Evolutionary conservation across 2,888 invertebrate genomes (phyloP), one percentile per base, ranked within the genome.

Genomic region (Melipona beecheii): DNA sequence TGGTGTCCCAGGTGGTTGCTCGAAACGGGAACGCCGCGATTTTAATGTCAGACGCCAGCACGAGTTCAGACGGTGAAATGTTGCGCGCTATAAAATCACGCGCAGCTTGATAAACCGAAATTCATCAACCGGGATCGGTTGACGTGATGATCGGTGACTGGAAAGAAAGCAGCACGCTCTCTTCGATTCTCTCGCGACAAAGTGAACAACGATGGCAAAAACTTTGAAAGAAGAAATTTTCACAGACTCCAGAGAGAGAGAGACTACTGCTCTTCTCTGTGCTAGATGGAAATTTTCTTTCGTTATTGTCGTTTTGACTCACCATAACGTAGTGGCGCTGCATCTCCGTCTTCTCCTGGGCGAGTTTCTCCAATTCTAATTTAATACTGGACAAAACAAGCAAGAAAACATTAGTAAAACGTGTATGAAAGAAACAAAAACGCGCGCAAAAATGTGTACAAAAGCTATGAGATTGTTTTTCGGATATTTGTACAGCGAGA

Each of bases 251-350:
- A 36, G 43, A 11, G 9, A 43, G 43, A 43, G 43, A 43, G n/a
- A n/a, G n/a, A n/a, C n/a, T n/a, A n/a, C n/a, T n/a, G n/a, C 43
- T 43, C 9, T 11, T 11, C 11, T 43, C 43, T 9, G 11, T 9
- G 9, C 43, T 43, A 1, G 17, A 49, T 17, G 21, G 17, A 31
- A 68, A 17, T 24, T 52, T 72, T 24, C n/a, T 43, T 43, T 9
- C 43, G 43, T 9, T 9, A 43, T 31, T 72, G 49, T 50, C 65
- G 87, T 69, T 31, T 9, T 79, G 78, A 96, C 97, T 96, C 95
- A 97, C 97, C 97, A 98, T 97, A 87, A 97, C 97, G 95, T 97
- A 98, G 95, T 97, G 97, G 94, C 98, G 95, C 95, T 98, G 97
- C 97, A 98, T 97, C 95, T 97, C 97, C 87, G 97, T 97, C 95